Conservation (phyloP, 2,888 invertebrate species). For the Acleris holmiana region DNA sequence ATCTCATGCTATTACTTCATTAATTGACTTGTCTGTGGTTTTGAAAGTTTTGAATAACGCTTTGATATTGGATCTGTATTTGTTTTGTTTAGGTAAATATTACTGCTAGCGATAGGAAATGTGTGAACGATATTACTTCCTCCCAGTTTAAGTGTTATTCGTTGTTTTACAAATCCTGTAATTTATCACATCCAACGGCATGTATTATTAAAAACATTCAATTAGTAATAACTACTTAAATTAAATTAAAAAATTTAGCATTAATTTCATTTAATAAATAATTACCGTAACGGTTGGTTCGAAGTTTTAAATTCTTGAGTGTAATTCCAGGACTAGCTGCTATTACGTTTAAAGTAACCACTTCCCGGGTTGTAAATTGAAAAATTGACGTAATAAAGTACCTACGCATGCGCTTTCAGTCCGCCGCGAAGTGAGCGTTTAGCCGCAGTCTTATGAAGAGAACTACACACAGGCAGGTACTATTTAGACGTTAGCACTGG, state of each 20-base stretch:
- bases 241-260: no score
- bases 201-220: background rate
- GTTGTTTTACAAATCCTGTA: no score
- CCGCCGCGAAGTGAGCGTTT: conserved; percentile 63
- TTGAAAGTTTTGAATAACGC: no score
- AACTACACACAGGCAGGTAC: conserved; percentile 32
- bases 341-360: conserved; percentile 37
- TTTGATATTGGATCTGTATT: no score
- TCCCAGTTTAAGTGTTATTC: no score
- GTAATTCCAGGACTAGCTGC: conserved; percentile 18
- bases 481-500: conserved; percentile 29
- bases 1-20: no score
- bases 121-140: no score
- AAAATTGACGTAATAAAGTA: conserved; percentile 61
- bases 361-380: conserved; percentile 63
- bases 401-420: conserved; percentile 70
- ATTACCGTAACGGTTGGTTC: background rate
- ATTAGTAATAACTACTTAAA: no score
- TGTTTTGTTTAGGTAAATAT: no score
- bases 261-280: no score
- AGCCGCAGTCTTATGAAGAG: conserved; percentile 29
- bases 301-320: background rate
- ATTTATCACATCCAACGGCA: background rate
- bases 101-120: no score
- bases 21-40: no score